phyloP scores from a whole-genome alignment of 2,888 invertebrate species.

The Merodon equestris region DNA sequence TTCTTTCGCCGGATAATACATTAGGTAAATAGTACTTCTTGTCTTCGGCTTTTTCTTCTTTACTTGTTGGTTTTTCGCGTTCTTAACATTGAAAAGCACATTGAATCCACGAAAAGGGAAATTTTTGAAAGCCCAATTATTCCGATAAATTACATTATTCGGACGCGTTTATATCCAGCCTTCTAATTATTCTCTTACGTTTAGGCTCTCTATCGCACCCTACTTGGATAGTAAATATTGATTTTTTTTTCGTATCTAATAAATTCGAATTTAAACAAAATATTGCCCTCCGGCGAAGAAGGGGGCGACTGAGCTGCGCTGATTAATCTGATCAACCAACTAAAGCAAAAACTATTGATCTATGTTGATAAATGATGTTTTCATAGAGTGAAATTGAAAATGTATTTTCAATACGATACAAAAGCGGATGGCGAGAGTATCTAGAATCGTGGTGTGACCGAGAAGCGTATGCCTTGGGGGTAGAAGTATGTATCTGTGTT shows the following conservation, averaged over 20 bases:
- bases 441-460: slow-evolving; percentile 1
- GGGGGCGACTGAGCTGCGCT: too few species aligned
- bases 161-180: too few species aligned
- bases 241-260: too few species aligned
- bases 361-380: slow-evolving; percentile 41
- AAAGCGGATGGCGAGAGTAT: slow-evolving; percentile 2
- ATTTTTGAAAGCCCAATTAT: slow-evolving; percentile 13
- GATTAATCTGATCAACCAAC: background rate
- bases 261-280: background rate
- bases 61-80: background rate
- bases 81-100: slow-evolving; percentile 13
- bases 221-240: too few species aligned
- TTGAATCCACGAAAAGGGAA: slow-evolving; percentile 34
- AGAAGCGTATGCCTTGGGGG: slow-evolving; percentile 34
- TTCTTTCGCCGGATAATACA: slow-evolving; percentile 13
- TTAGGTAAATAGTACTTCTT: background rate
- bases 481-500: slow-evolving; percentile 12
- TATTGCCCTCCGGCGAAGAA: slow-evolving; percentile 6
- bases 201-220: too few species aligned
- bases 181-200: too few species aligned
- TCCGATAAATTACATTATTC: too few species aligned
- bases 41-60: slow-evolving; percentile 16
- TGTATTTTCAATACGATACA: slow-evolving; percentile 1
- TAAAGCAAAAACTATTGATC: background rate
- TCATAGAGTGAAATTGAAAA: slow-evolving; percentile 20